Evolutionary conservation across 2,888 invertebrate genomes (phyloP), one percentile per base, ranked within the genome.

Genomic region (Caenorhabditis doughertyi): DNA sequence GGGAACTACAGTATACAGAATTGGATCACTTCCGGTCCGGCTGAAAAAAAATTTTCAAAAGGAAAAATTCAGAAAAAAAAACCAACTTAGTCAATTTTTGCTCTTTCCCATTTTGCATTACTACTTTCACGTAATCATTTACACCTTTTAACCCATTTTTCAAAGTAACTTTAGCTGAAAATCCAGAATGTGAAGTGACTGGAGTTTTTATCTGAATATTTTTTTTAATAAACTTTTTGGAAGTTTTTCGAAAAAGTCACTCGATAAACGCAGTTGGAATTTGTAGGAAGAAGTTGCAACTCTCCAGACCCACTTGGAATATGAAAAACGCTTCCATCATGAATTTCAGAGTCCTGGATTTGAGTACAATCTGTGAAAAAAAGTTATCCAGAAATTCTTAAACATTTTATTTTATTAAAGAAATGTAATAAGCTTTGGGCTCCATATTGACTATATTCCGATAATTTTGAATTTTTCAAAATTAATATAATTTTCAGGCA

Each of bases 361-460:
- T 58, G 58, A 5, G 35, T 39, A 39, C 58, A 58, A 9, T 39
- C 58, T 58, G 32, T n/a, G n/a, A n/a, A n/a, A n/a, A n/a, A n/a
- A n/a, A n/a, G n/a, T n/a, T n/a, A n/a, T n/a, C n/a, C n/a, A n/a
- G n/a, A n/a, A n/a, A n/a, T n/a, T n/a, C n/a, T n/a, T n/a, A n/a
- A n/a, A n/a, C n/a, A n/a, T n/a, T n/a, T n/a, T n/a, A n/a, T n/a
- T n/a, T n/a, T n/a, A n/a, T n/a, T n/a, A n/a, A n/a, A n/a, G n/a
- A n/a, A n/a, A n/a, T n/a, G n/a, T n/a, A n/a, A n/a, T n/a, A n/a
- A n/a, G n/a, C n/a, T n/a, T n/a, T n/a, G n/a, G n/a, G n/a, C n/a
- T n/a, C n/a, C n/a, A n/a, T n/a, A n/a, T n/a, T n/a, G n/a, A n/a
- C n/a, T n/a, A n/a, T n/a, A n/a, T n/a, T n/a, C n/a, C n/a, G n/a